These are phyloP conservation scores for Ptyas mucosa DNA, from an alignment of 2,113 vertebrate genomes.

Conservation along the genomic window DNA sequence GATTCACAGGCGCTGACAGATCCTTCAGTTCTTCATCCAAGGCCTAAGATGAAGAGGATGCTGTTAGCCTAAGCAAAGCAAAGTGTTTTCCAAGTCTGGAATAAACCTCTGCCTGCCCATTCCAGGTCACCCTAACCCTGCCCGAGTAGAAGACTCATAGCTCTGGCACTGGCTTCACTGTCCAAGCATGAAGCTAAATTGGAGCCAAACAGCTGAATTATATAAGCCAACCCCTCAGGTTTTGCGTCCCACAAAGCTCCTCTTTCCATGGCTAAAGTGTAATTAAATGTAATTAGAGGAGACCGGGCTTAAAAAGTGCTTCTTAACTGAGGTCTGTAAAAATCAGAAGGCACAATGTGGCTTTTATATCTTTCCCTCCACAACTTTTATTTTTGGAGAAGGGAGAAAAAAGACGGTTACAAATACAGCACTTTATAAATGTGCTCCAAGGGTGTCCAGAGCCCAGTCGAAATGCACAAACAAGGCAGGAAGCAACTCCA, in stretches of 20 bases:
- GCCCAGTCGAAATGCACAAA: neutral
- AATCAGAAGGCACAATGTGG: neutral
- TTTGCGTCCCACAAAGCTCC: neutral
- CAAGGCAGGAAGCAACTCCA: neutral
- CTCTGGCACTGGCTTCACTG: neutral
- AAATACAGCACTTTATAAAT: neutral
- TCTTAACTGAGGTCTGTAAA: neutral
- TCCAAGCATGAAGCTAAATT: slow-evolving; percentile 4
- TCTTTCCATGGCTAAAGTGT: neutral
- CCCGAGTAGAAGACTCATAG: slow-evolving; percentile 20
- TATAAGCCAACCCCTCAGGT: neutral
- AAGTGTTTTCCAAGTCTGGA: neutral
- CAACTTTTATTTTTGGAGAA: neutral
- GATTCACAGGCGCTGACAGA: slow-evolving; percentile 76
- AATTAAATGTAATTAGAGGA: neutral
- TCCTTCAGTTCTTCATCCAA: slow-evolving; percentile 83
- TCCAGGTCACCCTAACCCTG: neutral
- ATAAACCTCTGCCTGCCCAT: slow-evolving; percentile 2
- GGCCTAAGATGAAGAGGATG: slow-evolving; percentile 60
- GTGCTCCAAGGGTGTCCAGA: neutral
- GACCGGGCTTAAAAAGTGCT: neutral
- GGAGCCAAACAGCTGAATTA: neutral
- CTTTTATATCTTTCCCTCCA: neutral
- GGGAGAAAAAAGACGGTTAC: neutral
- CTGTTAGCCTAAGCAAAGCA: neutral